phyloP scores from a whole-genome alignment of 2,113 vertebrate genomes.

The Ia io region DNA sequence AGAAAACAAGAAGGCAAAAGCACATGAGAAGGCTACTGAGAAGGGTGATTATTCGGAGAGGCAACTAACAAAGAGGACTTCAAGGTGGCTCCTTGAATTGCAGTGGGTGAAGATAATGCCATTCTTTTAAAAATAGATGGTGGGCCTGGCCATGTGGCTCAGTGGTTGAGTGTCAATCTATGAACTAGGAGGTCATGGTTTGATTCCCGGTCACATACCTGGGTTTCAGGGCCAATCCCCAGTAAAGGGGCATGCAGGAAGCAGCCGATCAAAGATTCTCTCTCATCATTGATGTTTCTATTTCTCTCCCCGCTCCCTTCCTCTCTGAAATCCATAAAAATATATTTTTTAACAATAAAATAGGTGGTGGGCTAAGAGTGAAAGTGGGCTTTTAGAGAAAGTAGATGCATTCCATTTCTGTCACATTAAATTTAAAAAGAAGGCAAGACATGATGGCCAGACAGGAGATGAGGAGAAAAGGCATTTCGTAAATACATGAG shows the following conservation, averaged over 20 bases:
- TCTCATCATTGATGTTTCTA: too few relatives aligned
- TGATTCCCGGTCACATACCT: too few relatives aligned
- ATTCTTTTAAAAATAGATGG: neutral
- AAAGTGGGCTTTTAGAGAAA: neutral
- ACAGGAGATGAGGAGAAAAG: neutral
- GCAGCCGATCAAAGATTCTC: too few relatives aligned
- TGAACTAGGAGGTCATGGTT: too few relatives aligned
- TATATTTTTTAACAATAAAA: too few relatives aligned
- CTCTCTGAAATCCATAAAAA: too few relatives aligned
- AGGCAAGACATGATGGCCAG: neutral
- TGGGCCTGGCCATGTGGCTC: too few relatives aligned
- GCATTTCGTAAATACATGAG: neutral
- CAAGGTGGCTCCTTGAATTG: neutral
- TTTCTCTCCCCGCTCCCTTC: too few relatives aligned
- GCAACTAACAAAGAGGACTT: neutral
- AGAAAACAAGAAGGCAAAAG: neutral
- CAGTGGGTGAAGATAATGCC: neutral
- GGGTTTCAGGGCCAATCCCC: too few relatives aligned
- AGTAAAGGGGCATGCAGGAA: too few relatives aligned
- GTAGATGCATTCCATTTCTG: neutral
- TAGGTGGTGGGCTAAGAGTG: neutral
- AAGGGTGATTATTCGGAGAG: neutral
- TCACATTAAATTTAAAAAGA: conserved; percentile 7
- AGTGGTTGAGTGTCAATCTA: too few relatives aligned
- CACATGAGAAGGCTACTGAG: neutral